Conservation (phyloP, 2,888 invertebrate genomes). For the Rhamnusium bicolor region DNA sequence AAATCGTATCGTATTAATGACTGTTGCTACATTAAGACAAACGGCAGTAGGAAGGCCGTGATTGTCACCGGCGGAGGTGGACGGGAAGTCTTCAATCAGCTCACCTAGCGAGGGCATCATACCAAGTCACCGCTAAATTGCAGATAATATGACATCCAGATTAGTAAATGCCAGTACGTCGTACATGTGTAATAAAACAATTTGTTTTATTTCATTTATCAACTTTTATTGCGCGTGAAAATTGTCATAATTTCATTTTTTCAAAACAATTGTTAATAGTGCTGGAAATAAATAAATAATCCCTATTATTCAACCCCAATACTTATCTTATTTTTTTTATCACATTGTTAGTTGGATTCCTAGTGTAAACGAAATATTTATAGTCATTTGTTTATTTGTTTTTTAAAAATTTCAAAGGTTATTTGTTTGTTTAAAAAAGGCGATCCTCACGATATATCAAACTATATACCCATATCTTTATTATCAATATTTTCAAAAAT, state of each 20-base stretch:
- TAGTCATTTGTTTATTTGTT: no score
- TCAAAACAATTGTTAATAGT: no score
- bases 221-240: conserved; percentile 6
- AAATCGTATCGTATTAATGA: conserved; percentile 51
- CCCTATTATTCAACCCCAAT: no score
- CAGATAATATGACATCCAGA: conserved; percentile 31
- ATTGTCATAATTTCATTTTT: neutral
- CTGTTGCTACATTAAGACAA: conserved; percentile 61
- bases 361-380: no score
- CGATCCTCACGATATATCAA: no score
- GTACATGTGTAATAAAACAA: conserved; percentile 22
- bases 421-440: no score
- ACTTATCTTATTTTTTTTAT: no score
- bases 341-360: no score
- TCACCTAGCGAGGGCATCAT: conserved; percentile 47
- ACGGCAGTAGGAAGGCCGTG: conserved; percentile 65
- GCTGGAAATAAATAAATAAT: no score
- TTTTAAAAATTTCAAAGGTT: no score
- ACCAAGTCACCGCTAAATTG: conserved; percentile 38
- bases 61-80: conserved; percentile 64
- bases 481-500: no score
- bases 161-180: conserved; percentile 29
- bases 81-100: conserved; percentile 65
- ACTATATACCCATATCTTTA: no score
- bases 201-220: conserved; percentile 19